Conservation (phyloP, 2,797 vertebrate genomes). For the Acridotheres tristis region DNA sequence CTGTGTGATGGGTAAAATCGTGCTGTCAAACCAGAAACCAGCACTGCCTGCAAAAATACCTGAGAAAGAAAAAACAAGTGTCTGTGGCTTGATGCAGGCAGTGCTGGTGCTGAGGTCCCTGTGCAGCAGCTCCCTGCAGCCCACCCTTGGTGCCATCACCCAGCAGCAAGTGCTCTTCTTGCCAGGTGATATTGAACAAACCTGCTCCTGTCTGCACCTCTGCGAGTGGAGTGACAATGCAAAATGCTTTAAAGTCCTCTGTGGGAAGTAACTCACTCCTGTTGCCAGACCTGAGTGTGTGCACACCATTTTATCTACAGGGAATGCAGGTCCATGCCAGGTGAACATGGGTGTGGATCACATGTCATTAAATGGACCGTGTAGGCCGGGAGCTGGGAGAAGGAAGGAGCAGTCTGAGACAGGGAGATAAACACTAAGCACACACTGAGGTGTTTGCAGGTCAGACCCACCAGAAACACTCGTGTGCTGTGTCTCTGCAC, state of each 20-base stretch:
- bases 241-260: neutral
- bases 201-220: neutral
- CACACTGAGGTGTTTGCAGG: neutral
- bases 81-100: neutral
- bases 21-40: neutral
- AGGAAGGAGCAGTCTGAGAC: neutral
- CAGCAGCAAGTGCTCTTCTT: neutral
- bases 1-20: neutral
- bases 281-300: neutral
- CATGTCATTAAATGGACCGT: neutral
- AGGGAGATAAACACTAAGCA: neutral
- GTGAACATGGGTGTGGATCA: neutral
- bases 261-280: neutral
- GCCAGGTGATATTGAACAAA: neutral
- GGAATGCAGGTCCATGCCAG: neutral
- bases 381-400: neutral
- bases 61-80: rapidly evolving
- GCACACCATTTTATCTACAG: neutral
- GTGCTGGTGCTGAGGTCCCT: neutral
- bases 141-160: neutral
- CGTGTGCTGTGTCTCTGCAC: neutral
- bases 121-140: neutral
- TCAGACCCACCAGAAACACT: neutral
- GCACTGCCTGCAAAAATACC: neutral
- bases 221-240: neutral